Percentiles rank a stretch among this genome's conserved stretches.
These are phyloP conservation scores for Gymnarchus niloticus DNA, from an alignment of 2,113 vertebrate genomes.

Conservation along the genomic window DNA sequence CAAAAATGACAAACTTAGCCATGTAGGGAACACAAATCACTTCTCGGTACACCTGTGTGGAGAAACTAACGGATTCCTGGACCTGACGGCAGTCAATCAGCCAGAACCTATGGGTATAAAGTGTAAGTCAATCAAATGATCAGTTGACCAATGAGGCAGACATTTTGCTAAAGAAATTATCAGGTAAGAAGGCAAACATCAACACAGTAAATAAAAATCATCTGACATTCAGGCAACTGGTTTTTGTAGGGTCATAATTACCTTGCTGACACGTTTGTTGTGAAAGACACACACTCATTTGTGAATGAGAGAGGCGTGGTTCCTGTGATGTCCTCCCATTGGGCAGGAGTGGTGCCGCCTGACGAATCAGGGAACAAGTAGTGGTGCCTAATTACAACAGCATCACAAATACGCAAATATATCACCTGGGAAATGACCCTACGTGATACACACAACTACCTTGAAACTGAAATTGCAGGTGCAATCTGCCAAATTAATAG, in stretches of 20 bases:
- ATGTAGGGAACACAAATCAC: conserved; percentile 98
- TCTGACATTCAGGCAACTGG: not conserved
- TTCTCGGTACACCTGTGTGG: conserved; percentile 91
- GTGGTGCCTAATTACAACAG: too few species aligned
- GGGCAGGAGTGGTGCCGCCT: conserved; percentile 96
- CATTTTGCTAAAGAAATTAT: not conserved
- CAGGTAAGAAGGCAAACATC: not conserved
- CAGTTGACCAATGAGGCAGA: not conserved
- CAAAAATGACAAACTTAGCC: conserved; percentile 99
- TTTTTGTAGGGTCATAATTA: conserved; percentile 43
- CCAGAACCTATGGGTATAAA: conserved; percentile 77
- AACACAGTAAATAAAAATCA: not conserved
- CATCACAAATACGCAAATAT: too few species aligned
- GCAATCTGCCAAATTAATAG: not conserved
- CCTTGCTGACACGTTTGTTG: conserved; percentile 97
- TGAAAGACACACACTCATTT: conserved; percentile 97
- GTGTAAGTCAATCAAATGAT: not conserved
- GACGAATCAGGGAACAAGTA: conserved; percentile 6
- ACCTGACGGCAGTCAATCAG: conserved; percentile 93
- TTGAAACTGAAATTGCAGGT: not conserved
- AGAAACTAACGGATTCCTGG: conserved; percentile 90
- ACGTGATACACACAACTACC: not conserved
- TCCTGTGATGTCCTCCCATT: conserved; percentile 98
- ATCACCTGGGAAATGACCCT: too few species aligned
- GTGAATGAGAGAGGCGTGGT: conserved; percentile 93